Conservation (phyloP, 2,797 vertebrate genomes). For the Tragopan temminckii region DNA sequence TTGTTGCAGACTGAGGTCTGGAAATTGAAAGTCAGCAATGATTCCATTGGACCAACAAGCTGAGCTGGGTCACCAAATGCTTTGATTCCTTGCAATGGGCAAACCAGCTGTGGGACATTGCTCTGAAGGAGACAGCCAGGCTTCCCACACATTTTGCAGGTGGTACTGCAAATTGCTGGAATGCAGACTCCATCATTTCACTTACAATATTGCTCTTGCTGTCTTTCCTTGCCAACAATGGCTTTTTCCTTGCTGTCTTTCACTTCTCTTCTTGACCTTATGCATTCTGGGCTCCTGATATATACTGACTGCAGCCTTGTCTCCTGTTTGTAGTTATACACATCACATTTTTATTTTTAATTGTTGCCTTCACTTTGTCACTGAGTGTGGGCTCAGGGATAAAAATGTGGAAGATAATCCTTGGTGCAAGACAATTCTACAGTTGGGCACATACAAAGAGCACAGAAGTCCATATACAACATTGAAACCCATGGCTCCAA, state of each 20-base stretch:
- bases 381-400: background rate
- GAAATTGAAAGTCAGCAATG: background rate
- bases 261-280: background rate
- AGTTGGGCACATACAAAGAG: background rate
- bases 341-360: background rate
- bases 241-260: background rate
- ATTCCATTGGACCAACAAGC: background rate
- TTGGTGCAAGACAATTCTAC: background rate
- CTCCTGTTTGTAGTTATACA: background rate
- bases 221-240: background rate
- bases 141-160: background rate
- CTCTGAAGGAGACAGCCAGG: background rate
- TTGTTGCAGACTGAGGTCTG: fast-evolving
- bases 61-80: fast-evolving
- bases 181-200: background rate
- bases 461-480: background rate
- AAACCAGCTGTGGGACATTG: background rate
- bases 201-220: background rate
- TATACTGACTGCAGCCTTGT: background rate
- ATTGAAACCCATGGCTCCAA: background rate
- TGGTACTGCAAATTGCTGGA: background rate
- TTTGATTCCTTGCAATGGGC: background rate
- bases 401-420: background rate
- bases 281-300: background rate
- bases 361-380: background rate